Percentiles rank a stretch among this genome's conserved stretches.
Evolutionary conservation across 2,113 vertebrate species (phyloP).

Genomic region (Leptobrachium leishanense): DNA sequence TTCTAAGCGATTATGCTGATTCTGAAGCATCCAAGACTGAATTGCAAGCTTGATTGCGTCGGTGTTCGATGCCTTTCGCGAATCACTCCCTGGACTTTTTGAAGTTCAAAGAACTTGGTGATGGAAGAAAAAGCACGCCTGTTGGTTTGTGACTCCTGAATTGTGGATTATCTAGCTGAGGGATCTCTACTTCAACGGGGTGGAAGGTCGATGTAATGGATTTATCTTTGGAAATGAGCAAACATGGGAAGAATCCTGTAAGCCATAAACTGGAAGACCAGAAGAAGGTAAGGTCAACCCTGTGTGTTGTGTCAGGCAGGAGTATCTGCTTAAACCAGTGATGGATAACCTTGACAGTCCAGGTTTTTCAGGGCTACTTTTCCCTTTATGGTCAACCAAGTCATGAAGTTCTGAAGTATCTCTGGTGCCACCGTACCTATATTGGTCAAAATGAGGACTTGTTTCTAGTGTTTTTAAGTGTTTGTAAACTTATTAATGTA

Average conservation of each 20-base stretch:
- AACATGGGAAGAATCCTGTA: slow-evolving; percentile 92
- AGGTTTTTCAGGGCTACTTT: too few species aligned
- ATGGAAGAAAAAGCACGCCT: slow-evolving; percentile 69
- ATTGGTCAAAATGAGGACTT: too few species aligned
- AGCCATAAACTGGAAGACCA: slow-evolving; percentile 98
- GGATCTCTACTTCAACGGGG: slow-evolving; percentile 66
- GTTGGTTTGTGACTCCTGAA: slow-evolving; percentile 67
- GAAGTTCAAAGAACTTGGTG: slow-evolving; percentile 73
- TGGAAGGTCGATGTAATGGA: slow-evolving; percentile 83
- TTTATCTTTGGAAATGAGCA: slow-evolving; percentile 88
- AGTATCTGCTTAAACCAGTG: too few species aligned
- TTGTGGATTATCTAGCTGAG: slow-evolving; percentile 73
- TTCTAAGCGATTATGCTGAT: slow-evolving; percentile 69
- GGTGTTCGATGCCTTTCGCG: slow-evolving; percentile 57
- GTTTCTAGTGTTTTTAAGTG: too few species aligned
- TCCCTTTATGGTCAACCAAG: too few species aligned
- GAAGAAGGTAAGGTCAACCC: slow-evolving; percentile 84
- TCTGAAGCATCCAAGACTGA: slow-evolving; percentile 62
- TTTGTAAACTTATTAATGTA: too few species aligned
- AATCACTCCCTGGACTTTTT: slow-evolving; percentile 60
- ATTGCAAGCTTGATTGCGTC: slow-evolving; percentile 59
- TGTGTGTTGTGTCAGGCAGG: too few species aligned
- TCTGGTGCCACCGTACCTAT: too few species aligned
- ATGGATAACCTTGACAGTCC: too few species aligned
- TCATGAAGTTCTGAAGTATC: too few species aligned